Conservation (phyloP, 2,888 invertebrate genomes). For the Steinernema hermaphroditum region DNA sequence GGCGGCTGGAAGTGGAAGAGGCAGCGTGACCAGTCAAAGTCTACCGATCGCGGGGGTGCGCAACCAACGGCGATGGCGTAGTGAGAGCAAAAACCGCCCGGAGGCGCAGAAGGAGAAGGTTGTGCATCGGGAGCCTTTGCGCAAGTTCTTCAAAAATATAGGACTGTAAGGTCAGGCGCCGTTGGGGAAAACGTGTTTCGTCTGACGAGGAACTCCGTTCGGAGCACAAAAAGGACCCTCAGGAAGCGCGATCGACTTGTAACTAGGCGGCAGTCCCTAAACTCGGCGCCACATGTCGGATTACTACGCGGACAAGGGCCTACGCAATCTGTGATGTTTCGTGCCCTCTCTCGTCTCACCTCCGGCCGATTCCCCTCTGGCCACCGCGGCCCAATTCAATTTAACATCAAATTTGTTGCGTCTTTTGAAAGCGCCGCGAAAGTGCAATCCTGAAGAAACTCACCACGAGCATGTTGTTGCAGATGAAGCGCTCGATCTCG, state of each 20-base stretch:
- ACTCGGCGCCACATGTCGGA: neutral
- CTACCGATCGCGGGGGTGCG: constrained; percentile 25
- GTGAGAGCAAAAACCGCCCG: constrained; percentile 19
- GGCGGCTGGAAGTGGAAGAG: neutral
- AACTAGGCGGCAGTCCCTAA: too few species aligned
- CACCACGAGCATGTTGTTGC: constrained; percentile 59
- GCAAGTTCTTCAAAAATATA: constrained; percentile 8
- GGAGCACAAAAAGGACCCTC: too few species aligned
- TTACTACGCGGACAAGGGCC: neutral
- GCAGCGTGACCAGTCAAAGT: constrained; percentile 30
- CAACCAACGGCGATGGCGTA: constrained; percentile 28
- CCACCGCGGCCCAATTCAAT: neutral
- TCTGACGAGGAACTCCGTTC: neutral
- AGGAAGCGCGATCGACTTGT: too few species aligned
- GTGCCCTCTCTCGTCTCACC: neutral
- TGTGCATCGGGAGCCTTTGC: constrained; percentile 5
- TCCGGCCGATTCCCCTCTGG: neutral
- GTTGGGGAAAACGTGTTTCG: neutral
- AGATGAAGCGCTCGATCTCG: constrained; percentile 63
- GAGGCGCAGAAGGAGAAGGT: too few species aligned
- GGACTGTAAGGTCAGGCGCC: constrained; percentile 14
- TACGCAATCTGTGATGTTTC: constrained; percentile 6
- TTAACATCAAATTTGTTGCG: constrained; percentile 5
- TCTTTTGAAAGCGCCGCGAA: neutral
- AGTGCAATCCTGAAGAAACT: constrained; percentile 31